These are phyloP conservation scores for Phengaris arion DNA, from an alignment of 2,888 invertebrate genomes.

Conservation along the genomic window DNA sequence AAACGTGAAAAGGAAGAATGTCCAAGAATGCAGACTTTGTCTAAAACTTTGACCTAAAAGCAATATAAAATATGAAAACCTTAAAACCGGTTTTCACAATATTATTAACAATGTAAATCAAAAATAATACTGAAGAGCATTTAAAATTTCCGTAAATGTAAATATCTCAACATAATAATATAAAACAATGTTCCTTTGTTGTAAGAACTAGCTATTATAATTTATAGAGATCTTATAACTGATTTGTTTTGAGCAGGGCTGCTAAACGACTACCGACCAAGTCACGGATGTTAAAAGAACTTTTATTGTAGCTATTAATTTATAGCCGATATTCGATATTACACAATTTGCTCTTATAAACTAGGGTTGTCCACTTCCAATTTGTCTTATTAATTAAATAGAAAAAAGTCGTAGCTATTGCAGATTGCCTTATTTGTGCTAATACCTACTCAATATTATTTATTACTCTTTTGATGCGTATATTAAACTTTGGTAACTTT, in stretches of 20 bases:
- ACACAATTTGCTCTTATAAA: background rate
- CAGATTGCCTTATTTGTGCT: too few species aligned
- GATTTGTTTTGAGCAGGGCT: background rate
- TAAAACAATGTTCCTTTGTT: background rate
- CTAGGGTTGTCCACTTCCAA: background rate
- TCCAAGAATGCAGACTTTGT: background rate
- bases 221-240: background rate
- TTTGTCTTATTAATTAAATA: too few species aligned
- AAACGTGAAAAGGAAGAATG: background rate
- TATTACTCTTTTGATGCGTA: too few species aligned
- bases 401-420: too few species aligned
- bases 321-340: conserved; percentile 3
- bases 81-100: too few species aligned
- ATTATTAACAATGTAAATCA: too few species aligned
- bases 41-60: too few species aligned
- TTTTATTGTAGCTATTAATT: conserved; percentile 8
- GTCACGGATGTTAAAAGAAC: background rate
- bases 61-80: too few species aligned
- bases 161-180: background rate
- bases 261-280: background rate
- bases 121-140: too few species aligned
- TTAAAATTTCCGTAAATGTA: background rate
- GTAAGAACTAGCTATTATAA: background rate
- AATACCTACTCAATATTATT: too few species aligned
- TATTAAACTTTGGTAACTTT: too few species aligned